A percentile compares a stretch with the other conserved stretches of the same genome.
These are phyloP conservation scores for Zapornia atra DNA, from an alignment of 2,113 vertebrate species.

Conservation along the genomic window DNA sequence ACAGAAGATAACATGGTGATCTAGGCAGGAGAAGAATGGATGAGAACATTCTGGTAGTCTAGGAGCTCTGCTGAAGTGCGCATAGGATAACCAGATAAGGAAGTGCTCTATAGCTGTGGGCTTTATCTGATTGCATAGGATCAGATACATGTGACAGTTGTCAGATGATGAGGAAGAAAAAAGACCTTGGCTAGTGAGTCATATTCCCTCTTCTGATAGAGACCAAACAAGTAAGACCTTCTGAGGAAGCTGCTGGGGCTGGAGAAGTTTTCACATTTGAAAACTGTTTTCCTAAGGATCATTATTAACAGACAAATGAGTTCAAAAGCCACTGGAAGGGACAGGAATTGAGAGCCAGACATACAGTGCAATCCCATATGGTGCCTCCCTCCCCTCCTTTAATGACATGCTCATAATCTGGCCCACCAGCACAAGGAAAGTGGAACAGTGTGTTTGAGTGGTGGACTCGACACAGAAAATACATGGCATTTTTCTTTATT, in stretches of 20 bases:
- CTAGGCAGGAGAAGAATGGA: neutral
- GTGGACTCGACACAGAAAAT: neutral
- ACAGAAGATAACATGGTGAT: accelerated
- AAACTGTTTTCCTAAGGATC: neutral
- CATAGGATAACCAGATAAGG: neutral
- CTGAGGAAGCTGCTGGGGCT: neutral
- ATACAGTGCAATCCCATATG: too few relatives aligned
- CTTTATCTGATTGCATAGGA: neutral
- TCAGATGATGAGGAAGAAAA: neutral
- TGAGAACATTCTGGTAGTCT: neutral
- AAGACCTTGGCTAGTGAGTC: neutral
- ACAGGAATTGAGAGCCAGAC: neutral
- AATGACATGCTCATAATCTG: neutral
- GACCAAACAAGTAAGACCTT: neutral
- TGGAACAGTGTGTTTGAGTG: neutral
- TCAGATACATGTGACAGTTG: neutral
- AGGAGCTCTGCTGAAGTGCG: neutral
- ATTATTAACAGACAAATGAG: accelerated
- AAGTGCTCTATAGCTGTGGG: neutral
- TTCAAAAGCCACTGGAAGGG: neutral
- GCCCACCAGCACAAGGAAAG: neutral
- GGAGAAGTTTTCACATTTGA: neutral
- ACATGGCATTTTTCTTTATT: neutral
- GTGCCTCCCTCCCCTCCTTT: too few relatives aligned
- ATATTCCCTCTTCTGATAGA: neutral